Evolutionary conservation across 2,888 invertebrate species (phyloP).

Genomic region (Diploptera punctata): DNA sequence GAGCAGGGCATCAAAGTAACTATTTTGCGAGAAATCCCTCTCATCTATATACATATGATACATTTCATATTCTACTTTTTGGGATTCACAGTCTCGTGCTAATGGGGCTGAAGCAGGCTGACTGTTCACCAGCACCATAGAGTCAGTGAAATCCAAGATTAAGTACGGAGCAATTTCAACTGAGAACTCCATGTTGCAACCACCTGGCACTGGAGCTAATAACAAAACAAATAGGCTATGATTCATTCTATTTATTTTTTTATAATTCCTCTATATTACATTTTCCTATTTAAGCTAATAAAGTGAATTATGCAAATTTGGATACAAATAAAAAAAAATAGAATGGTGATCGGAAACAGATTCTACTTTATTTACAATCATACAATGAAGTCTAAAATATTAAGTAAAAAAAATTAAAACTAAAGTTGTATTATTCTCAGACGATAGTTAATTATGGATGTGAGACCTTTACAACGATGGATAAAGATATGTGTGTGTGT

Average conservation of each 20-base stretch:
- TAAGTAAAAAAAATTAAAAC: too few relatives aligned
- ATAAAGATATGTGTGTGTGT: too few relatives aligned
- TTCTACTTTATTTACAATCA: too few relatives aligned
- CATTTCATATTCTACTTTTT: slow-evolving; percentile 58
- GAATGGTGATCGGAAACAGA: not conserved
- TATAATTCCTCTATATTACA: not conserved
- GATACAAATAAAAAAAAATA: not conserved
- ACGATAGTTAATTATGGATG: too few relatives aligned
- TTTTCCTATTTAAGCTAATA: not conserved
- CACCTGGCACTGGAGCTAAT: slow-evolving; percentile 78
- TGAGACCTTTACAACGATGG: too few relatives aligned
- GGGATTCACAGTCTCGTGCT: slow-evolving; percentile 51
- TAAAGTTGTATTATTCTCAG: too few relatives aligned
- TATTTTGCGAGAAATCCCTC: slow-evolving; percentile 59
- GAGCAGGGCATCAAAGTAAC: slow-evolving; percentile 66
- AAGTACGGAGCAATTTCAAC: slow-evolving; percentile 68
- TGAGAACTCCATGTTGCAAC: slow-evolving; percentile 75
- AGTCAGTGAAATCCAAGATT: slow-evolving; percentile 53
- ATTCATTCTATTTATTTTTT: not conserved
- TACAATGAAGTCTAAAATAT: too few relatives aligned
- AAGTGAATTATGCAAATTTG: not conserved
- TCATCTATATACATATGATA: slow-evolving; percentile 69
- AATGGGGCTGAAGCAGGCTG: slow-evolving; percentile 56
- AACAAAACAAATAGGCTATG: not conserved
- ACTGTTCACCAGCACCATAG: slow-evolving; percentile 61